Percentiles rank a stretch among this genome's conserved stretches.
phyloP scores from a whole-genome alignment of 2,888 invertebrate species.

The Eilema griseolum region DNA sequence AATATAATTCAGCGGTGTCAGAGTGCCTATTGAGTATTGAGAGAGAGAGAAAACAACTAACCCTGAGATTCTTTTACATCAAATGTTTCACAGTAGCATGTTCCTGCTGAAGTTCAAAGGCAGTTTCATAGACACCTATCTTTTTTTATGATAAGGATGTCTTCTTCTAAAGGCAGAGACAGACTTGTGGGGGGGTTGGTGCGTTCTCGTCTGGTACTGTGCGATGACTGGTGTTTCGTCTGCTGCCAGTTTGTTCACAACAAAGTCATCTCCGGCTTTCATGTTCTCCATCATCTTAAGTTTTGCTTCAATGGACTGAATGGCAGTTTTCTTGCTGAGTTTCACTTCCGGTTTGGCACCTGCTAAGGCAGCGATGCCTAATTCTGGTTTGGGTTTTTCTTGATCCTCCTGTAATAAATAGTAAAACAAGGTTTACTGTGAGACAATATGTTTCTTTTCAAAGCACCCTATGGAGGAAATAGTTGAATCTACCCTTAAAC shows the following conservation, averaged over 20 bases:
- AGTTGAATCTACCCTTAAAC: too few species aligned
- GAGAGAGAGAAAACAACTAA: background rate
- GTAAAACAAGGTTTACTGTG: background rate
- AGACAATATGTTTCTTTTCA: background rate
- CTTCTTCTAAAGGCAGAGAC: conserved; percentile 72
- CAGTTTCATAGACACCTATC: conserved; percentile 59
- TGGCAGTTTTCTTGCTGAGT: conserved; percentile 92
- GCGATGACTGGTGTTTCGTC: conserved; percentile 89
- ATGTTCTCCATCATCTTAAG: conserved; percentile 92
- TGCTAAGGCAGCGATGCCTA: conserved; percentile 92
- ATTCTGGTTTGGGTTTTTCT: conserved; percentile 91
- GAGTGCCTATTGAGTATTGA: background rate
- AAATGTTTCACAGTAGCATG: conserved; percentile 17
- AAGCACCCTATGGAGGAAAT: too few species aligned
- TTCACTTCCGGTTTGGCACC: conserved; percentile 88
- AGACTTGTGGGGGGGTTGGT: conserved; percentile 74
- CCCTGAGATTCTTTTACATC: conserved; percentile 7
- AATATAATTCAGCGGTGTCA: too few species aligned
- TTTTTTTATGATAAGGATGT: conserved; percentile 84
- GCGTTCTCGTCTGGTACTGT: conserved; percentile 88
- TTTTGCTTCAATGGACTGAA: conserved; percentile 96
- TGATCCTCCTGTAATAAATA: conserved; percentile 88
- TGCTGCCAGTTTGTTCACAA: conserved; percentile 90
- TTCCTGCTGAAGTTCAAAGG: background rate
- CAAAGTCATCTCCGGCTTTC: conserved; percentile 90